Evolutionary conservation across 2,797 vertebrate species (phyloP).

Genomic region (Pteronotus mesoamericanus): DNA sequence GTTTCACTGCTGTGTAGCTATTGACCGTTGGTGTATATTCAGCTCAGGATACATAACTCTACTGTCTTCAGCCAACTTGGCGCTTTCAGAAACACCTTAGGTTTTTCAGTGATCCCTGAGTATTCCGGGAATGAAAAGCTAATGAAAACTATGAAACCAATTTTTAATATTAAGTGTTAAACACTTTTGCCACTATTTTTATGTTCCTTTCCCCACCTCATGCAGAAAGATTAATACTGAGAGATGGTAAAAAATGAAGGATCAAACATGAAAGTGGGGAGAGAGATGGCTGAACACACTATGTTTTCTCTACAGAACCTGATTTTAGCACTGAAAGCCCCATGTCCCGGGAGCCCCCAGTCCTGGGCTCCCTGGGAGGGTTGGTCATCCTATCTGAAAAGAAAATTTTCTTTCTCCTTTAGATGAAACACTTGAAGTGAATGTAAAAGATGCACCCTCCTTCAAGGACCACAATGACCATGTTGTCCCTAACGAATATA

Average conservation of each 20-base stretch:
- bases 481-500: background rate
- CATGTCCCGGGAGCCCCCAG: background rate
- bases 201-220: background rate
- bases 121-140: conserved; percentile 74
- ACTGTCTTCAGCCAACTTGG: conserved; percentile 65
- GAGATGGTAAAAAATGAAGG: background rate
- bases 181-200: conserved; percentile 30
- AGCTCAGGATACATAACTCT: conserved; percentile 42
- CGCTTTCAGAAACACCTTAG: conserved; percentile 66
- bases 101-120: conserved; percentile 73
- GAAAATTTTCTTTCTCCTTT: background rate
- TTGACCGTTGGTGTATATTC: conserved; percentile 7
- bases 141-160: conserved; percentile 68
- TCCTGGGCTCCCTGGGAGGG: background rate
- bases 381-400: background rate
- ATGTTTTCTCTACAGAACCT: conserved; percentile 42
- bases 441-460: background rate
- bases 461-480: background rate
- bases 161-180: conserved; percentile 57
- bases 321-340: background rate
- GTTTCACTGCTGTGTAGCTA: conserved; percentile 50
- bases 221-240: background rate
- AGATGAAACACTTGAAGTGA: background rate
- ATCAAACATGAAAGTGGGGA: conserved; percentile 39
- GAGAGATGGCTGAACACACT: background rate